Conservation (phyloP, 2,888 invertebrate genomes). For the Tiliacea citrago region DNA sequence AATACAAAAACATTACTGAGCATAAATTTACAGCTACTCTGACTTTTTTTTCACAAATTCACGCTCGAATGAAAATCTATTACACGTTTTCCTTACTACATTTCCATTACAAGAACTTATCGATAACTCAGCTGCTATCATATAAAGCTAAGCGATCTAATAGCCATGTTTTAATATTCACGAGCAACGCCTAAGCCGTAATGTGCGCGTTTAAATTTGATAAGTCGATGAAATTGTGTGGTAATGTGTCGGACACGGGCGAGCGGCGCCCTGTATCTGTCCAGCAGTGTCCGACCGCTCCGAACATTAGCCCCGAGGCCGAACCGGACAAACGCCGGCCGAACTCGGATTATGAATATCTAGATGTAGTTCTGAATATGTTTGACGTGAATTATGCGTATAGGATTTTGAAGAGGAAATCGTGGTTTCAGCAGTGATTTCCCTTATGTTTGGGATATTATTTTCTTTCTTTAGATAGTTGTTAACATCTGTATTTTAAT, state of each 20-base stretch:
- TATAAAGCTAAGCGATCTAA: constrained; percentile 53
- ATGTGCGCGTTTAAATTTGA: constrained; percentile 77
- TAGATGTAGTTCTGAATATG: constrained; percentile 49
- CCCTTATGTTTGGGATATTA: not conserved
- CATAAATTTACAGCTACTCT: not conserved
- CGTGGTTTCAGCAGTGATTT: not conserved
- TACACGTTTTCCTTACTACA: constrained; percentile 10
- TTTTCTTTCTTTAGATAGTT: not conserved
- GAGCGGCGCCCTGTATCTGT: constrained; percentile 74
- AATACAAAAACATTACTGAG: not conserved
- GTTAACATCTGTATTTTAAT: not conserved
- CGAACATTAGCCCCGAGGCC: constrained; percentile 71
- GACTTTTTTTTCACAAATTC: not conserved
- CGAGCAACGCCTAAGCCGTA: constrained; percentile 59
- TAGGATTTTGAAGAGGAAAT: constrained; percentile 23
- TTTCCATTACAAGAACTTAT: constrained; percentile 39
- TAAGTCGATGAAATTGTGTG: constrained; percentile 85
- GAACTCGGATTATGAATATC: constrained; percentile 55
- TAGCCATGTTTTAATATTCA: constrained; percentile 62
- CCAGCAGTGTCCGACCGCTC: constrained; percentile 68
- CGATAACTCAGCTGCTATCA: constrained; percentile 20
- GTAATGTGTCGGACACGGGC: constrained; percentile 84
- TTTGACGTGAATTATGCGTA: constrained; percentile 54
- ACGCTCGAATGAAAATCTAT: constrained; percentile 28
- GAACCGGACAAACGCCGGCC: constrained; percentile 44